phyloP scores from a whole-genome alignment of 2,797 vertebrate genomes.

The Alfaro cultratus region DNA sequence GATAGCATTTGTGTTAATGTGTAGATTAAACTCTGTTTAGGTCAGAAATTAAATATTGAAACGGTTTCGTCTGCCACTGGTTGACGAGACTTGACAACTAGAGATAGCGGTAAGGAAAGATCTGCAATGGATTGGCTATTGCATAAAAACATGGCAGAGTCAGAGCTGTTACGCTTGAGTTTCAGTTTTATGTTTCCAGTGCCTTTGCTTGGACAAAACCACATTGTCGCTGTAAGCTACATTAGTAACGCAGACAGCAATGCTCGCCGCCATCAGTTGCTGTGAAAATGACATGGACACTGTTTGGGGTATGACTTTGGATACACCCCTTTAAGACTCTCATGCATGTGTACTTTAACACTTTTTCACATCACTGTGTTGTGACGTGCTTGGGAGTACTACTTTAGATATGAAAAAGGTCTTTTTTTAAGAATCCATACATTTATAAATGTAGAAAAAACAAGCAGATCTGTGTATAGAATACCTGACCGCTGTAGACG shows the following conservation, averaged over 20 bases:
- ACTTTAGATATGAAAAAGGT: not conserved
- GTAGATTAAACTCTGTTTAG: not conserved
- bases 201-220: conserved; percentile 29
- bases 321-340: not conserved
- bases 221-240: not conserved
- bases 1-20: not conserved
- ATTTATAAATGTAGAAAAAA: not conserved
- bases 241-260: not conserved
- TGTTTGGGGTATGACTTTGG: not conserved
- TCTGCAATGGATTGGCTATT: not conserved
- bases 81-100: not conserved
- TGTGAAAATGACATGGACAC: not conserved
- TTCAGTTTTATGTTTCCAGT: conserved; percentile 25
- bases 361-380: not conserved
- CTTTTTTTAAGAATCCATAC: not conserved
- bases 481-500: not conserved
- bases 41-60: not conserved
- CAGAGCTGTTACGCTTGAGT: not conserved
- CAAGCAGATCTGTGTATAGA: not conserved
- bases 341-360: not conserved
- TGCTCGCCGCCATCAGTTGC: not conserved
- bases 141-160: not conserved
- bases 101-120: not conserved
- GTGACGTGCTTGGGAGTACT: not conserved
- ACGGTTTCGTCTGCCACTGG: conserved; percentile 5